Percentiles rank a stretch among this genome's conserved stretches.
Evolutionary conservation across 2,797 vertebrate species (phyloP).

Genomic region (Aeoliscus strigatus): DNA sequence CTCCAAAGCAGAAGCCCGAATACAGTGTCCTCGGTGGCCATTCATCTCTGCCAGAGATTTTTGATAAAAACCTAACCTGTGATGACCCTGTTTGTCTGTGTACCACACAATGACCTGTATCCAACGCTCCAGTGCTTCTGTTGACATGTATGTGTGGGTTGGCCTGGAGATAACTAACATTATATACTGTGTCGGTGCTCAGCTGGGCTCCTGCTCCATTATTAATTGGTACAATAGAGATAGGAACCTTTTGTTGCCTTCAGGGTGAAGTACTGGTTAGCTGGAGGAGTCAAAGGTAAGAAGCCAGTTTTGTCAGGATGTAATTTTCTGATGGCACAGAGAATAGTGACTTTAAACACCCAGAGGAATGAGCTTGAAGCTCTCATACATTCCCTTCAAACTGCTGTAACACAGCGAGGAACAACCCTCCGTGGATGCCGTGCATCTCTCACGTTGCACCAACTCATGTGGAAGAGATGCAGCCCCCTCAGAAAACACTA

Average conservation of each 20-base stretch:
- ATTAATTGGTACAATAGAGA: constrained; percentile 75
- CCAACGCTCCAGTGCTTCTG: constrained; percentile 38
- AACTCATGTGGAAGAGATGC: constrained; percentile 48
- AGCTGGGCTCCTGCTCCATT: constrained; percentile 77
- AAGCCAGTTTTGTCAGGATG: constrained; percentile 5
- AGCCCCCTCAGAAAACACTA: constrained; percentile 25
- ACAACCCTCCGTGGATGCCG: constrained; percentile 22
- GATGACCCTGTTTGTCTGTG: constrained; percentile 18
- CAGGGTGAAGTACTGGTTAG: constrained; percentile 45
- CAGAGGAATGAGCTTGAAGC: constrained; percentile 14
- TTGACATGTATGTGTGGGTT: constrained; percentile 58
- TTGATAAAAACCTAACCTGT: constrained; percentile 10
- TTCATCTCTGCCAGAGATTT: constrained; percentile 3
- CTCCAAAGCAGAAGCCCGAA: too few relatives aligned
- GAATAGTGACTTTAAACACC: constrained; percentile 9
- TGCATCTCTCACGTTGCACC: constrained; percentile 44
- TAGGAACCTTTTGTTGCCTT: constrained; percentile 59
- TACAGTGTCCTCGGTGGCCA: too few relatives aligned
- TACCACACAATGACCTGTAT: constrained; percentile 45
- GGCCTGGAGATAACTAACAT: constrained; percentile 68
- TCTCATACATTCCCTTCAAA: constrained; percentile 12
- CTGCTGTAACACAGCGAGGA: constrained; percentile 16
- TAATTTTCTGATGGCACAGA: constrained; percentile 12
- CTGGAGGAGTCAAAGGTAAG: constrained; percentile 22
- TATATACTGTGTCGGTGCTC: constrained; percentile 67